A percentile compares a stretch with the other conserved stretches of the same genome.
Evolutionary conservation across 2,888 invertebrate genomes (phyloP).

Genomic region (Endotricha flammealis): DNA sequence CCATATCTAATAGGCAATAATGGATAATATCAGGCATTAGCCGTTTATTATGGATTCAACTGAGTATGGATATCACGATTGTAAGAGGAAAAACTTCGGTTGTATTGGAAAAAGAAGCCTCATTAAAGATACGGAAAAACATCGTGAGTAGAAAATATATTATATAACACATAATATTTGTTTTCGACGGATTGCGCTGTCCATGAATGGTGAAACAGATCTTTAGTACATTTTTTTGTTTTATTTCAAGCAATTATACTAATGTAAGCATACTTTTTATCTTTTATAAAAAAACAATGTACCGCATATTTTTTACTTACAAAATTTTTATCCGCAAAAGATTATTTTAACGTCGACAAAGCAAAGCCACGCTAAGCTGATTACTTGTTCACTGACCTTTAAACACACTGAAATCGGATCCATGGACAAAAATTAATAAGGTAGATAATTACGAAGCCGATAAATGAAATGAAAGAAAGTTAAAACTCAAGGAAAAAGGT

Average conservation of each 20-base stretch:
- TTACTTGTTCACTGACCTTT: slow-evolving; percentile 46
- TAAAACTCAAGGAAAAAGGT: slow-evolving; percentile 13
- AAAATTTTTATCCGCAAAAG: slow-evolving; percentile 15
- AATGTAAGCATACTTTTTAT: too few species aligned
- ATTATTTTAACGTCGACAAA: slow-evolving; percentile 25
- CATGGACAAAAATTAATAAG: slow-evolving; percentile 37
- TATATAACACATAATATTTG: slow-evolving; percentile 13
- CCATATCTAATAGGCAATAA: slow-evolving; percentile 22
- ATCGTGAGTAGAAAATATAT: slow-evolving; percentile 30
- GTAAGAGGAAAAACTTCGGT: slow-evolving; percentile 35
- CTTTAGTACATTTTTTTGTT: too few species aligned
- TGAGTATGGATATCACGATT: slow-evolving; percentile 37
- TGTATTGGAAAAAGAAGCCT: slow-evolving; percentile 37
- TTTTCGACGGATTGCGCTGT: too few species aligned
- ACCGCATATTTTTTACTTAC: neutral
- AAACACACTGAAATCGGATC: slow-evolving; percentile 39
- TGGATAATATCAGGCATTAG: slow-evolving; percentile 30
- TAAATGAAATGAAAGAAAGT: slow-evolving; percentile 19
- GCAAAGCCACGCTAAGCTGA: slow-evolving; percentile 39
- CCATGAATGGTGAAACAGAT: too few species aligned
- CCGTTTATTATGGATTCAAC: slow-evolving; percentile 29
- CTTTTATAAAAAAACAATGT: too few species aligned
- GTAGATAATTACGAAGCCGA: slow-evolving; percentile 31
- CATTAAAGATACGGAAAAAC: slow-evolving; percentile 43
- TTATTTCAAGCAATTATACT: too few species aligned